Conservation (phyloP, 2,113 vertebrate species). For the Rhea pennata region DNA sequence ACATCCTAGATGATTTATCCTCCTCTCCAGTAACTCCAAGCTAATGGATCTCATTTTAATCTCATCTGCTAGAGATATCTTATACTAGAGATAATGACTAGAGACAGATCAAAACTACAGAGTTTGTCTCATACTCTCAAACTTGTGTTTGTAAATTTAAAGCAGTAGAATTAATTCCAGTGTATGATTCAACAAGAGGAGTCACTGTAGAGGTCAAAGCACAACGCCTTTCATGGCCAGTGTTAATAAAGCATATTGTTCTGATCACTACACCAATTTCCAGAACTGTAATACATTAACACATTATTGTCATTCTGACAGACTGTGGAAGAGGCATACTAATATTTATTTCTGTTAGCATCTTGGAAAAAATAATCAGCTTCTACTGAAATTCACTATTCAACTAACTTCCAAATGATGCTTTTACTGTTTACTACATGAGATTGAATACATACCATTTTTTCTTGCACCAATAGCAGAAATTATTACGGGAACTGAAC, state of each 20-base stretch:
- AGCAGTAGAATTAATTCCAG: not conserved
- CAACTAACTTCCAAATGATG: not conserved
- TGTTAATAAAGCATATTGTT: not conserved
- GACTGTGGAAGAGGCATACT: not conserved
- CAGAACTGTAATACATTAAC: not conserved
- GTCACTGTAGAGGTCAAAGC: not conserved
- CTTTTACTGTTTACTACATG: not conserved
- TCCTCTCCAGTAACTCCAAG: no score
- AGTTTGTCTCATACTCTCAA: not conserved
- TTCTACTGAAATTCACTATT: constrained; percentile 9
- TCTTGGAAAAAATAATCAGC: not conserved
- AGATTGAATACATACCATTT: constrained; percentile 83
- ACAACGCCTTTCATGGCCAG: not conserved
- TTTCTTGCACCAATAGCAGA: constrained; percentile 91
- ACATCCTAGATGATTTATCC: not conserved
- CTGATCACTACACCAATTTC: not conserved
- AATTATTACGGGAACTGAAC: constrained; percentile 91
- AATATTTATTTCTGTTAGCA: not conserved
- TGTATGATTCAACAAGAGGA: not conserved
- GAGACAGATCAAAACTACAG: fast-evolving
- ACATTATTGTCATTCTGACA: not conserved
- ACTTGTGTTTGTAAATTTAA: not conserved
- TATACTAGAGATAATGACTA: not conserved
- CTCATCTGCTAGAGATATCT: not conserved
- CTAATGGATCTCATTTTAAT: not conserved